Evolutionary conservation across 2,113 vertebrate species (phyloP).

Genomic region (Ornithorhynchus anatinus): DNA sequence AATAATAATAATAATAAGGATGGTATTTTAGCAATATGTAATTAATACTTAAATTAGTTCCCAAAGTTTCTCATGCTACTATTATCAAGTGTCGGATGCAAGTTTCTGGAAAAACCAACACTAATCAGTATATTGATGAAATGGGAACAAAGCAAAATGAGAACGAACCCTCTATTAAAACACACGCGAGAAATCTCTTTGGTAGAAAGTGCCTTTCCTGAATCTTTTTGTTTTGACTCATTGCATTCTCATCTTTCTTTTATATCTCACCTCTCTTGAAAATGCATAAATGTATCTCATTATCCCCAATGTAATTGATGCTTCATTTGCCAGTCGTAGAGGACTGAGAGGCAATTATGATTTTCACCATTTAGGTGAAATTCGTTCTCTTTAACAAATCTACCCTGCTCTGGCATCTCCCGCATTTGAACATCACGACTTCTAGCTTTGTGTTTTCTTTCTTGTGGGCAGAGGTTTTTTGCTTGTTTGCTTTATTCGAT

Average conservation of each 20-base stretch:
- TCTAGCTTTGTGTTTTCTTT: background rate
- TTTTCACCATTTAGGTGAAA: background rate
- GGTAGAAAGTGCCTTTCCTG: background rate
- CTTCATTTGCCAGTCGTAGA: background rate
- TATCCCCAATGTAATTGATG: background rate
- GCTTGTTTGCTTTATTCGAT: no score
- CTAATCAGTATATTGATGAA: background rate
- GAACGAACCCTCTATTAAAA: background rate
- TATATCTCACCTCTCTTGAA: accelerated
- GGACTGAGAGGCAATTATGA: background rate
- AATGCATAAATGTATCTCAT: background rate
- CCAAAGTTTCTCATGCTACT: background rate
- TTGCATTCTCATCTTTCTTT: accelerated
- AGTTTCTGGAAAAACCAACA: background rate
- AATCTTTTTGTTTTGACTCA: background rate
- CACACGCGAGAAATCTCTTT: background rate
- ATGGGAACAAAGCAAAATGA: background rate
- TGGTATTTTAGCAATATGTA: no score
- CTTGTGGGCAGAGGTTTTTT: background rate
- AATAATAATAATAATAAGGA: no score
- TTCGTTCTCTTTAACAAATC: background rate
- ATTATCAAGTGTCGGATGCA: background rate
- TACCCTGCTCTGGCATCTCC: background rate
- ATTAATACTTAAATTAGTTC: no score
- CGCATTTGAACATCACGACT: background rate